Evolutionary conservation across 2,113 vertebrate genomes (phyloP), one percentile per base, ranked within the genome.

Genomic region (Struthio camelus): DNA sequence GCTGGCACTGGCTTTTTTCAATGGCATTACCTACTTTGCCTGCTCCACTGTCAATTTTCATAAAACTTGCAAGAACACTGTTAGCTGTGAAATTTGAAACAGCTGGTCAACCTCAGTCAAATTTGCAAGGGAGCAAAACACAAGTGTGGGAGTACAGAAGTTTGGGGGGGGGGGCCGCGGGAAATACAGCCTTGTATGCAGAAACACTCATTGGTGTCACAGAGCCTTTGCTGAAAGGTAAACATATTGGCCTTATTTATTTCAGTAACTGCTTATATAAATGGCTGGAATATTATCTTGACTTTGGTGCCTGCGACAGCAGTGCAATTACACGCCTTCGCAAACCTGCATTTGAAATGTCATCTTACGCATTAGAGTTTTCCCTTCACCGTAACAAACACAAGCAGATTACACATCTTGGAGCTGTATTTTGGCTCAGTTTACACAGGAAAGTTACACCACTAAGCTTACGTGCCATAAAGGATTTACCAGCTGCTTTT

Each of bases 91-190:
- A 95, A 95, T 54, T 34, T 2, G 1, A 95, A 92, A 94, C 95
- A 96, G 87, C 83, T 91, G 93, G 75, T 72, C 95, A 94, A 79
- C 1, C 0, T 0, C 73, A 89, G 42, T 62, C 23, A 87, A 50
- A 95, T 80, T 73, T 58, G 53, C 90, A 87, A 87, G 36, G 40
- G 87, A 61, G 82, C 44, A 95, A 87, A 89, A 73, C 38, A 95
- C 53, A 96, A 95, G 44, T 58, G 91, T 82, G 62, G 85, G 89
- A 85, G 66, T 36, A 27, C n/a, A n/a, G n/a, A n/a, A n/a, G n/a
- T n/a, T n/a, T n/a, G n/a, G n/a, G n/a, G n/a, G n/a, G n/a, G n/a
- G n/a, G n/a, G n/a, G n/a, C n/a, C n/a, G n/a, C n/a, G n/a, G n/a
- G n/a, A n/a, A n/a, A 54, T 18, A 14, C 24, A 91, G 42, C 28